Evolutionary conservation across 2,113 vertebrate genomes (phyloP), one percentile per base, ranked within the genome.

Genomic region (Protobothrops mucrosquamatus): DNA sequence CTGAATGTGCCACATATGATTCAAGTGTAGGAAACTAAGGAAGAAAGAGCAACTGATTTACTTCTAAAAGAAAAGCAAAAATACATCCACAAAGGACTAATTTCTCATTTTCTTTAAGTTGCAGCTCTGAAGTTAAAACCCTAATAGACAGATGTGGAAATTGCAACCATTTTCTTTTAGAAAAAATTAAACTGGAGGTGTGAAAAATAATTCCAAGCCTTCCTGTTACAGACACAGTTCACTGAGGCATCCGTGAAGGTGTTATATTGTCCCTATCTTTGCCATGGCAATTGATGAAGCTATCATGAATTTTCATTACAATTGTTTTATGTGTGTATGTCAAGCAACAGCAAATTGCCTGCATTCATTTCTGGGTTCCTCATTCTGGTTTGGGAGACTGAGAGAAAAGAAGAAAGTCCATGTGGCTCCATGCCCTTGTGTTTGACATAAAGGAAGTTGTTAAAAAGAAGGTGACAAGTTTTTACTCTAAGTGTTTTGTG

Each of bases 391-490:
- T 94, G 39, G 88, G 43, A 1, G 94, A 57, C 34, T n/a, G 69
- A 14, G 15, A 24, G 5, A 23, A 23, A 10, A 24, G 23, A 26
- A 55, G 74, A 69, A 89, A 94, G 93, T 69, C 20, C 61, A 95
- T 87, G 39, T 94, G 88, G 94, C 96, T 94, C 46, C 26, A 34
- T 34, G 86, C 93, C 95, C 93, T 69, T 91, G 56, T 93, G 61
- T 93, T 81, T 89, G 86, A 69, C 93, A 89, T 90, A 93, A 95
- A 94, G 74, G 64, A 94, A 59, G 94, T 96, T 95, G 95, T 97
- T 96, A 97, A 92, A 56, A 56, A 97, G 93, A 95, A 95, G 93
- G 94, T 96, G 94, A 96, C 96, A 96, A 93, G 95, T 96, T 96
- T 94, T 96, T 93, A 92, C 85, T 89, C 90, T 96, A 96, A 92